phyloP scores from a whole-genome alignment of 1,140 invertebrate genomes.

The Elymnias hypermnestra region DNA sequence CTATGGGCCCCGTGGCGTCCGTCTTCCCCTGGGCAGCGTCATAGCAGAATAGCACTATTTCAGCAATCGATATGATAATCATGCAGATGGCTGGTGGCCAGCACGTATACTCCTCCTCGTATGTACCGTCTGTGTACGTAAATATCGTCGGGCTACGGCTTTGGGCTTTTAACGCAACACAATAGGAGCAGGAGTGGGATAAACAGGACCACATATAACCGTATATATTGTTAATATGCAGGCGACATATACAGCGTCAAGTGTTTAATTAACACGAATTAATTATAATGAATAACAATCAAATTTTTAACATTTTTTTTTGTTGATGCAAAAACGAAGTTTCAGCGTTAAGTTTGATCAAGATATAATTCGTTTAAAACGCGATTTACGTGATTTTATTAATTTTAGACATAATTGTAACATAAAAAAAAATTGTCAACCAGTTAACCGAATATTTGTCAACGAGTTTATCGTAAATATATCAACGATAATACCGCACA shows the following conservation, averaged over 20 bases:
- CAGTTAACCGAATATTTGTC: too few species aligned
- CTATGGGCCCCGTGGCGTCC: constrained; percentile 82
- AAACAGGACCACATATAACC: too few species aligned
- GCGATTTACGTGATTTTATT: too few species aligned
- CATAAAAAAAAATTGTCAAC: too few species aligned
- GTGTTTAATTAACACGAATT: background rate
- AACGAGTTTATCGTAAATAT: too few species aligned
- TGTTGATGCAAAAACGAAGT: too few species aligned
- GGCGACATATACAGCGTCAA: background rate
- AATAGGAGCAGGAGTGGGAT: constrained; percentile 33
- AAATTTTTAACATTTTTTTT: background rate
- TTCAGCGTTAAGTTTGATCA: too few species aligned
- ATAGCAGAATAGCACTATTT: constrained; percentile 83
- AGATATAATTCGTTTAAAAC: too few species aligned
- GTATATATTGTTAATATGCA: background rate
- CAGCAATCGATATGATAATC: constrained; percentile 84
- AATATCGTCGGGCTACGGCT: constrained; percentile 53
- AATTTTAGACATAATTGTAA: too few species aligned
- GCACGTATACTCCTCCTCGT: constrained; percentile 91
- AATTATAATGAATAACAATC: background rate
- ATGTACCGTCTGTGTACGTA: constrained; percentile 82
- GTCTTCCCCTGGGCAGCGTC: constrained; percentile 77
- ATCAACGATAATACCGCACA: too few species aligned
- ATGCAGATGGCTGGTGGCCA: constrained; percentile 91
- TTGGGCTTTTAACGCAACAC: constrained; percentile 49